Base-by-base conservation (phyloP, 1,140 invertebrate species). In the Aphelenchoides besseyi region DNA sequence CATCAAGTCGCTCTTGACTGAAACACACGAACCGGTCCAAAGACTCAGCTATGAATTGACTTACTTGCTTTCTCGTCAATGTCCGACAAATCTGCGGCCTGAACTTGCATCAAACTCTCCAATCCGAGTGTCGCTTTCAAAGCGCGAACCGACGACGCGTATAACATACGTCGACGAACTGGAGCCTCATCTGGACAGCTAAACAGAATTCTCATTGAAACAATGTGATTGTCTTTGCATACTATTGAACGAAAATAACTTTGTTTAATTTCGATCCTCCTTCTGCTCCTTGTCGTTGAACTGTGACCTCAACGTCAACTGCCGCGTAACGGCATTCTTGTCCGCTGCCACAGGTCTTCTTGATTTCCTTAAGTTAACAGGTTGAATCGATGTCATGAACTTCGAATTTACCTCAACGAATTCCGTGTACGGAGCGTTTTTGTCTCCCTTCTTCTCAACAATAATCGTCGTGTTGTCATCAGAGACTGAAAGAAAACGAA, bases 161-260 rank as follows among this genome's bases (percentile, higher is more conserved):
- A 83, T 33, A 83, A 77, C 82, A 83, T 83, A 26, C 82, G 83
- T 69, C 78, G 68, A 12, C 83, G 81, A 54, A 83, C 83, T 41
- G 82, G 81, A 23, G 82, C 82, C n/a, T 85, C 83, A 59, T 83
- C 82, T 18, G 82, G 82, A 70, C 82, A 83, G 62, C 83, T 82
- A 52, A 70, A 82, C 80, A 36, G 16, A 32, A 5, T 52, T 18
- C 26, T 32, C 9, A 62, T 69, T 52, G 16, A 55, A 30, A 12
- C 3, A 54, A 67, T 5, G 57, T 48, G 16, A 68, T n/a, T 57
- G 55, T 71, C 59, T 53, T 30, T n/a, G 57, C 82, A 72, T 69
- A 83, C 81, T 73, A 85, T 80, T 83, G 82, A 55, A 83, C 77
- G 71, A 83, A 83, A 63, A 83, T 73, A 57, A 83, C 79, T 72